A percentile compares a stretch with the other conserved stretches of the same genome.
These are phyloP conservation scores for Poliocrania exsul DNA, from an alignment of 2,797 vertebrate species.

Conservation along the genomic window DNA sequence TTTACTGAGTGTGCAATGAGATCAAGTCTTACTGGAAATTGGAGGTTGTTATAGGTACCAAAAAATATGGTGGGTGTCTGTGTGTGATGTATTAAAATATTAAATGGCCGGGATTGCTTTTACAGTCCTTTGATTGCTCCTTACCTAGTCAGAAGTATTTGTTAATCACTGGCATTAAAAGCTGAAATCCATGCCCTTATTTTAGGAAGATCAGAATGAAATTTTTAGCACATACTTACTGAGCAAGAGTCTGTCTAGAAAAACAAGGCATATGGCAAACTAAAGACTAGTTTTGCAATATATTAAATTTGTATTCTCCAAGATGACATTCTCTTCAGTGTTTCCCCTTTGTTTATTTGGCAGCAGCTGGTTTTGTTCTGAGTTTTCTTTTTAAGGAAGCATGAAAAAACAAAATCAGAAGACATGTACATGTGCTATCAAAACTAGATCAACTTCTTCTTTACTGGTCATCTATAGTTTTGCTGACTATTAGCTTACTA, in stretches of 20 bases:
- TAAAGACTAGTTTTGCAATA: neutral
- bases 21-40: neutral
- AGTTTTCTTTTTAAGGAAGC: neutral
- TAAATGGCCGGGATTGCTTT: neutral
- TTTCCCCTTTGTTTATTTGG: neutral
- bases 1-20: neutral
- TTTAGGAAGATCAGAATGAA: neutral
- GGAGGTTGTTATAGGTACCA: neutral
- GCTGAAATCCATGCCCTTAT: neutral
- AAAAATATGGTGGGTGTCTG: neutral
- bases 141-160: neutral
- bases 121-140: neutral
- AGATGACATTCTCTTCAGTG: neutral
- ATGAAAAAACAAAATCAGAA: neutral
- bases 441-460: neutral
- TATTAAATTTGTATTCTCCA: neutral
- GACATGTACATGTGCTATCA: neutral
- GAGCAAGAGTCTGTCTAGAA: neutral
- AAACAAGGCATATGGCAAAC: neutral
- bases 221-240: neutral
- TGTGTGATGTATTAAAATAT: neutral
- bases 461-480: neutral
- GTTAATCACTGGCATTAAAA: neutral
- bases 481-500: neutral
- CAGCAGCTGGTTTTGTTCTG: neutral